A percentile compares a stretch with the other conserved stretches of the same genome.
These are phyloP conservation scores for Ptilorrhoa leucosticta DNA, from an alignment of 2,113 vertebrate species.

Conservation along the genomic window DNA sequence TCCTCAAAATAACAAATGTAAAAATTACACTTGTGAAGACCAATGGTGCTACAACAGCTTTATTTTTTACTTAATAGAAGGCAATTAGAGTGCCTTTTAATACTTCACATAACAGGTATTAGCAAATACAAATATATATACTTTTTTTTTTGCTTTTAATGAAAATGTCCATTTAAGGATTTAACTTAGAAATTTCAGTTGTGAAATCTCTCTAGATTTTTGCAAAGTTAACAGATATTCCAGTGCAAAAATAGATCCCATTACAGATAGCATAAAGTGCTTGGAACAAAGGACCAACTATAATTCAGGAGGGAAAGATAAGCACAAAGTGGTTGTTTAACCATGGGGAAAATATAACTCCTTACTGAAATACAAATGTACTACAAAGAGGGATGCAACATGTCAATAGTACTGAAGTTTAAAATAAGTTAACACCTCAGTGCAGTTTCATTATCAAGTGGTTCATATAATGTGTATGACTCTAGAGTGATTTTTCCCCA, in stretches of 20 bases:
- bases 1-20: neutral
- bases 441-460: conserved; percentile 63
- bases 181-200: conserved; percentile 76
- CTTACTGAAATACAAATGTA: conserved; percentile 51
- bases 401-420: conserved; percentile 7
- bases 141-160: conserved; percentile 69
- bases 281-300: conserved; percentile 79
- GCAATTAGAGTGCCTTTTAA: conserved; percentile 77
- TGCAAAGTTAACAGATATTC: conserved; percentile 81
- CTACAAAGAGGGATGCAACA: conserved; percentile 62
- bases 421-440: conserved; percentile 56
- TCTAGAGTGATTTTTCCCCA: conserved; percentile 53
- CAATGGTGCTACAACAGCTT: conserved; percentile 65
- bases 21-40: conserved; percentile 22
- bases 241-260: conserved; percentile 88
- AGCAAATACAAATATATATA: conserved; percentile 76
- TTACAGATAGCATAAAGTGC: conserved; percentile 89
- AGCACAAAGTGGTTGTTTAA: conserved; percentile 57
- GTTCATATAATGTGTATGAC: conserved; percentile 44
- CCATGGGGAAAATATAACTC: conserved; percentile 47
- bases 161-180: conserved; percentile 76
- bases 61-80: conserved; percentile 76
- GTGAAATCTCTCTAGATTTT: conserved; percentile 77
- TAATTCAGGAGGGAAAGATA: conserved; percentile 52
- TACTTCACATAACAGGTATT: conserved; percentile 77